phyloP scores from a whole-genome alignment of 2,888 invertebrate species.

The Mythimna pallens region DNA sequence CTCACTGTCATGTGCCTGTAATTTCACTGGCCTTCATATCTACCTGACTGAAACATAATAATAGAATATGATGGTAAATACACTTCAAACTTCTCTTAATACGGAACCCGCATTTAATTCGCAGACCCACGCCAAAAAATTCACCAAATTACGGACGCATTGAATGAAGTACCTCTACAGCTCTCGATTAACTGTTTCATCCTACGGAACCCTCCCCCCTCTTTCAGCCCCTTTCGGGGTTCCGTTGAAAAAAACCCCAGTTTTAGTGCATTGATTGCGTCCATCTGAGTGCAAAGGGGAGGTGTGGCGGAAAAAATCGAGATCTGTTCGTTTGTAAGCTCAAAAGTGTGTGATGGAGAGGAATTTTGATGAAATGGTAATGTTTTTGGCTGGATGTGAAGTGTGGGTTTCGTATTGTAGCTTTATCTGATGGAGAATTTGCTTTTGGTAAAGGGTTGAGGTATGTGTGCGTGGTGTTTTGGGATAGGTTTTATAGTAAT shows the following conservation, averaged over 20 bases:
- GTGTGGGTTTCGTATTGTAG: not conserved
- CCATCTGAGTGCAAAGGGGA: conserved; percentile 25
- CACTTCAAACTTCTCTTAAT: not conserved
- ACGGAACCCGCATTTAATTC: conserved; percentile 25
- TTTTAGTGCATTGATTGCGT: conserved; percentile 45
- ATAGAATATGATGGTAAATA: not conserved
- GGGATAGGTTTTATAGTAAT: not conserved
- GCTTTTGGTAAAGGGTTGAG: not conserved
- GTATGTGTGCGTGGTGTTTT: not conserved
- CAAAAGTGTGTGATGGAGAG: conserved; percentile 48
- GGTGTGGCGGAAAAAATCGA: conserved; percentile 62
- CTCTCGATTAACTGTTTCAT: conserved; percentile 61
- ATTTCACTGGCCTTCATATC: not conserved
- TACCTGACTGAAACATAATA: not conserved
- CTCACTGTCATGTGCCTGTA: not conserved
- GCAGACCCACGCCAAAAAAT: conserved; percentile 9
- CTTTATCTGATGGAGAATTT: not conserved
- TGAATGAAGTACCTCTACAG: conserved; percentile 45
- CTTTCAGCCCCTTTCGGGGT: conserved; percentile 26
- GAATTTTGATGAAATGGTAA: conserved; percentile 29
- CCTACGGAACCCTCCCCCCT: conserved; percentile 38
- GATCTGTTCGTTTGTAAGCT: conserved; percentile 43
- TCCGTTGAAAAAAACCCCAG: conserved; percentile 20
- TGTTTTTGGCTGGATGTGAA: conserved; percentile 14
- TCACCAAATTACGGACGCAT: conserved; percentile 42